phyloP scores from a whole-genome alignment of 2,888 invertebrate genomes.

The Oscheius sp. region DNA sequence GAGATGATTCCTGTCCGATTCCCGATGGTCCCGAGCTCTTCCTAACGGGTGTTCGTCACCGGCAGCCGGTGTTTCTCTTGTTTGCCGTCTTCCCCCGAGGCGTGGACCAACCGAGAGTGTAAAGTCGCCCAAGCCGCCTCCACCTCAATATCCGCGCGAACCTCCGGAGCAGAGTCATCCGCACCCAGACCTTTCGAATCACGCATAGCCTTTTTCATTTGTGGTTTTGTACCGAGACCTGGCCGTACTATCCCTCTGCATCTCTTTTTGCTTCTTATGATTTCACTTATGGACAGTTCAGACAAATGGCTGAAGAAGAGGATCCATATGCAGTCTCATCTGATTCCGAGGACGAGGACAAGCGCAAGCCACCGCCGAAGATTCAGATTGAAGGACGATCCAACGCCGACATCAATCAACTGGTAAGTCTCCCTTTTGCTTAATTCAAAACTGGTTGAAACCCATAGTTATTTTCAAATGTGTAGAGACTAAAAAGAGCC shows the following conservation, averaged over 20 bases:
- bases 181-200: background rate
- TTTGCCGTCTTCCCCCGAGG: conserved; percentile 38
- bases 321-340: conserved; percentile 72
- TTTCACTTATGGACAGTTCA: background rate
- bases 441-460: background rate
- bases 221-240: background rate
- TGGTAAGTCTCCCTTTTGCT: conserved; percentile 51
- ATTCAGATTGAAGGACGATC: conserved; percentile 69
- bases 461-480: background rate
- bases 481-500: conserved; percentile 6
- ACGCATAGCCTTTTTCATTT: background rate
- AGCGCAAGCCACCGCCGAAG: conserved; percentile 67
- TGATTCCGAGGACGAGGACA: conserved; percentile 70
- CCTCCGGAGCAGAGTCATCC: background rate
- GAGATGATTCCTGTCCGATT: too few relatives aligned
- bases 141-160: conserved; percentile 33
- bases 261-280: background rate
- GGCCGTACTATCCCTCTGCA: background rate
- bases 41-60: conserved; percentile 22
- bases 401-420: conserved; percentile 64
- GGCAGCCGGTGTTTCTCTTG: conserved; percentile 30
- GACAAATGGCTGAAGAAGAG: conserved; percentile 67
- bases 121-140: conserved; percentile 38
- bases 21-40: too few relatives aligned
- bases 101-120: conserved; percentile 35